A percentile compares a stretch with the other conserved stretches of the same genome.
Evolutionary conservation across 2,888 invertebrate genomes (phyloP).

Genomic region (Pammene aurita): DNA sequence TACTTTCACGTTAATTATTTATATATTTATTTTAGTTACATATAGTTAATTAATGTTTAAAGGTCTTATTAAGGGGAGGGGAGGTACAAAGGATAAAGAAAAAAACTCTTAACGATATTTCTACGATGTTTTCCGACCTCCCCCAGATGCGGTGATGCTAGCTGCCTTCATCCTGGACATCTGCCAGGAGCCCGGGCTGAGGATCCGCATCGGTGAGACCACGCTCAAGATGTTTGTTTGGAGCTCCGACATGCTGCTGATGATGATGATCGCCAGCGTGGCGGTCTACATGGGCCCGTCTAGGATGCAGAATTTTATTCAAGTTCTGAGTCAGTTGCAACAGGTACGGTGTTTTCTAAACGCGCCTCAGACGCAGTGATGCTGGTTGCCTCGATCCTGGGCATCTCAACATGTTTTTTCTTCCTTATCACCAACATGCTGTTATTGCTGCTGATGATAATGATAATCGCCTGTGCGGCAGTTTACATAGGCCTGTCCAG

Average conservation of each 20-base stretch:
- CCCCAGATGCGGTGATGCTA: constrained; percentile 45
- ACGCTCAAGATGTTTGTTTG: constrained; percentile 45
- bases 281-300: constrained; percentile 44
- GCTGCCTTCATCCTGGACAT: constrained; percentile 42
- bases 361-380: constrained; percentile 44
- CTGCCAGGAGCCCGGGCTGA: constrained; percentile 9
- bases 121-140: too few relatives aligned
- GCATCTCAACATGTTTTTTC: constrained; percentile 44
- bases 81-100: too few relatives aligned
- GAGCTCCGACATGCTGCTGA: constrained; percentile 44
- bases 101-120: too few relatives aligned
- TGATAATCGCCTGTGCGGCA: constrained; percentile 41
- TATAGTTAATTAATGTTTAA: too few relatives aligned
- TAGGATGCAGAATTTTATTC: constrained; percentile 48
- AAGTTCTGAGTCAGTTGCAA: constrained; percentile 47
- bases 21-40: too few relatives aligned
- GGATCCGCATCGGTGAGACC: constrained; percentile 43
- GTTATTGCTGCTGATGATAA: constrained; percentile 39
- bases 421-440: too few relatives aligned
- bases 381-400: constrained; percentile 36
- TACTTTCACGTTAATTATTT: too few relatives aligned
- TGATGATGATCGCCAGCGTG: constrained; percentile 42
- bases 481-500: constrained; percentile 45
- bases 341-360: constrained; percentile 47
- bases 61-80: too few relatives aligned